These are phyloP conservation scores for Elmis aenea DNA, from an alignment of 2,888 invertebrate species.

Conservation along the genomic window DNA sequence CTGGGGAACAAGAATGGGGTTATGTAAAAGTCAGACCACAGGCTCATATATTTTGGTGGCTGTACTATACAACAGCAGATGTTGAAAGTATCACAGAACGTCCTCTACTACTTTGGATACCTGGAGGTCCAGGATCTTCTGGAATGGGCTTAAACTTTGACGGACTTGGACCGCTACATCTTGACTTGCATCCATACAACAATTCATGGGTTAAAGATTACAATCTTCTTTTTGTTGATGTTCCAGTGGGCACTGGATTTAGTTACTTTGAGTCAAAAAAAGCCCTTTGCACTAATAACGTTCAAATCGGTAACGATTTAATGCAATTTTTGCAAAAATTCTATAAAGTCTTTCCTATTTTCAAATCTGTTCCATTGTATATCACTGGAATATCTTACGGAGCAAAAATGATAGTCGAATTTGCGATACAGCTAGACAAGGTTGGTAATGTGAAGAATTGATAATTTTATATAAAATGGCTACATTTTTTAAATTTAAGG, in stretches of 20 bases:
- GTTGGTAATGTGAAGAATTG: too few relatives aligned
- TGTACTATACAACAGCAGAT: too few relatives aligned
- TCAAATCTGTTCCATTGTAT: conserved; percentile 68
- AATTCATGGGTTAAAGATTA: conserved; percentile 51
- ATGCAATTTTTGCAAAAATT: conserved; percentile 67
- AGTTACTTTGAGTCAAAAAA: conserved; percentile 66
- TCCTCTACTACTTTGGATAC: too few relatives aligned
- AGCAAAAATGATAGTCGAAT: conserved; percentile 89
- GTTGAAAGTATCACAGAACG: too few relatives aligned
- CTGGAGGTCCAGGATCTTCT: conserved; percentile 38
- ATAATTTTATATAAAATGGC: conserved; percentile 1
- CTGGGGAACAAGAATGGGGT: too few relatives aligned
- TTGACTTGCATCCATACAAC: conserved; percentile 47
- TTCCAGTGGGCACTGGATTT: conserved; percentile 84
- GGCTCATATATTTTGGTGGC: too few relatives aligned
- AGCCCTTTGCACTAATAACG: conserved; percentile 53
- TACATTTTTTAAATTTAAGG: conserved; percentile 11
- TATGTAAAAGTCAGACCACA: too few relatives aligned
- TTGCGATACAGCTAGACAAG: conserved; percentile 58
- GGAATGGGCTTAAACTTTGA: conserved; percentile 57
- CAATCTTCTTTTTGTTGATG: conserved; percentile 82
- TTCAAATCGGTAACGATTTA: conserved; percentile 69
- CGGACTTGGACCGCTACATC: conserved; percentile 54
- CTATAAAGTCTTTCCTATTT: conserved; percentile 62
- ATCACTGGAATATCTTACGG: conserved; percentile 89